Evolutionary conservation across 2,888 invertebrate species (phyloP), one percentile per base, ranked within the genome.

Genomic region (Sinohyriopsis cumingii): DNA sequence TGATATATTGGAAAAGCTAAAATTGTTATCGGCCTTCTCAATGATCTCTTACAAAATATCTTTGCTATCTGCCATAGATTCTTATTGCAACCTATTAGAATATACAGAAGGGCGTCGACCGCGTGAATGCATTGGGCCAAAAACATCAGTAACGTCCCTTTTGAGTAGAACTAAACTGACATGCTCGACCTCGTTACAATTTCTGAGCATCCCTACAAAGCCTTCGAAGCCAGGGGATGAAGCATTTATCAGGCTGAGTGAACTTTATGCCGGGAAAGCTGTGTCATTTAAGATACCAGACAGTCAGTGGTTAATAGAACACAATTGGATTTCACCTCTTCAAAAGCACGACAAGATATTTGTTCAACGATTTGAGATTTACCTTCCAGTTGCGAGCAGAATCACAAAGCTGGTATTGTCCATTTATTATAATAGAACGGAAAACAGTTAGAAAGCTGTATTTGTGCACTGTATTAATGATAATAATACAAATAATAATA

Each of bases 31-130:
- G 15, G 33, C 63, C 22, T 54, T 54, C 24, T 63, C 63, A 3
- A n/a, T 54, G 22, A 25, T 63, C 22, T n/a, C 54, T 20, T 63
- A 63, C 28, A 45, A 54, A 53, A 63, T 19, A 6, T 22, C 63
- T 22, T 24, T 63, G 54, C n/a, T 63, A n/a, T 15, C 45, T 19
- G 63, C 63, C 7, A 63, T 54, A 53, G 63, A 63, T 54, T 54
- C n/a, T 1, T 63, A 63, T 53, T 63, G 63, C 53, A 54, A 63
- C 28, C 24, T 63, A 6, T 54, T 63, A n/a, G 54, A 28, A 3
- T 63, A 63, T 28, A 63, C 20, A 9, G 63, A 63, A 63, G 63
- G 63, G 18, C 15, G 3, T 53, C 45, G 5, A 18, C 63, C 63
- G 3, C 22, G n/a, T 12, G 15, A 54, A 53, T 63, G 63, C 24